Evolutionary conservation across 1,140 invertebrate genomes (phyloP).

Genomic region (Aphaenogaster rudis): DNA sequence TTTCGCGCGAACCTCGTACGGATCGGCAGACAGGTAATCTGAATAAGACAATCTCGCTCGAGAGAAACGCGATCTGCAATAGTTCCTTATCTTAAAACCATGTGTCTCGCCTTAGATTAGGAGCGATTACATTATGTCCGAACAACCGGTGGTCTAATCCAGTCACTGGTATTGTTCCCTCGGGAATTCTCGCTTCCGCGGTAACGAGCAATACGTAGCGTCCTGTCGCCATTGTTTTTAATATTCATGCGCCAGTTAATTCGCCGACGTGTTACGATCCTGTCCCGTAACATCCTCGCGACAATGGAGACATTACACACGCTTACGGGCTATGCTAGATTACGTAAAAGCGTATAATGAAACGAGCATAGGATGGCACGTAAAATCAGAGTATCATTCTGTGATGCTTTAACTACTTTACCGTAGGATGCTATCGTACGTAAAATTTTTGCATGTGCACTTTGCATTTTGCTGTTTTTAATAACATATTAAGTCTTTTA

Average conservation of each 20-base stretch:
- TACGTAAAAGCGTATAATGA: constrained; percentile 21
- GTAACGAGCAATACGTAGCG: neutral
- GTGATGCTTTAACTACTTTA: constrained; percentile 19
- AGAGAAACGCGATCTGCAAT: neutral
- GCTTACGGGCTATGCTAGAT: constrained; percentile 4
- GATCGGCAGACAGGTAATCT: neutral
- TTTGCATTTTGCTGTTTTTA: neutral
- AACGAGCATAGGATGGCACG: neutral
- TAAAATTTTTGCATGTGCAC: neutral
- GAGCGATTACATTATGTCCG: constrained; percentile 72
- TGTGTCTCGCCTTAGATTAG: constrained; percentile 69
- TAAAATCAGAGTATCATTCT: constrained; percentile 3
- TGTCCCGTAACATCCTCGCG: constrained; percentile 7
- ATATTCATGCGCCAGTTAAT: constrained; percentile 42
- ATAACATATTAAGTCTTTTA: neutral
- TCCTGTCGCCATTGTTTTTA: constrained; percentile 43
- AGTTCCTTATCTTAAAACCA: constrained; percentile 35
- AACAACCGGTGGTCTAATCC: constrained; percentile 38
- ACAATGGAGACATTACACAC: constrained; percentile 31
- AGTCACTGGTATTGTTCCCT: constrained; percentile 21
- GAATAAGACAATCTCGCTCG: neutral
- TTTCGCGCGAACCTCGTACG: neutral
- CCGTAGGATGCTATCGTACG: too few species aligned
- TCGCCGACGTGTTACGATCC: constrained; percentile 36
- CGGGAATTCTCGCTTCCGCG: constrained; percentile 30